Evolutionary conservation across 1,140 invertebrate species (phyloP), one percentile per base, ranked within the genome.

Genomic region (Drosophila mauritiana): DNA sequence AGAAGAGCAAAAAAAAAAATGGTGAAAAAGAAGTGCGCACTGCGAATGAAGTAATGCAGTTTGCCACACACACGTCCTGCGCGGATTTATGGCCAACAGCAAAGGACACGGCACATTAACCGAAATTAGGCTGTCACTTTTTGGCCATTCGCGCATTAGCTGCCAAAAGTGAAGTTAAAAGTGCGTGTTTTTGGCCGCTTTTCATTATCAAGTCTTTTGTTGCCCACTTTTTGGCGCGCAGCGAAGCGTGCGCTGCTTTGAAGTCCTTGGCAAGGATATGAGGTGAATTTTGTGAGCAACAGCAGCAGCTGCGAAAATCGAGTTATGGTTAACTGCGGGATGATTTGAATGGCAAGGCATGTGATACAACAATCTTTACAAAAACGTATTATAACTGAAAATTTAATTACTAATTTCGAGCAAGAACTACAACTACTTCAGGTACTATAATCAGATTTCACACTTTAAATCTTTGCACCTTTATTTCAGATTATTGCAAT

Each of bases 81-180:
- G 27, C 49, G 43, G 58, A 43, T 63, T 61, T 55, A 61, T 75
- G 45, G 34, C 62, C 74, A 61, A 52, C 70, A 75, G 45, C 59
- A 67, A 45, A 61, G 57, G 73, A 72, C 58, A 79, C 63, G 76
- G 57, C 77, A 78, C 84, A 89, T 89, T 89, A 84, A 89, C 84
- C 69, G 62, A 89, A 89, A 89, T 89, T 89, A 80, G 77, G 77
- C 84, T 80, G 74, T 80, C 85, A 89, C 62, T 89, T 84, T 79
- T 62, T 74, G 55, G 48, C 61, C 69, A 63, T 63, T 59, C 64
- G 40, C 49, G 62, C 62, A 76, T 76, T 68, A 77, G 62, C 74
- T 49, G 31, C 52, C 46, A 36, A 73, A 61, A 70, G 49, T 59
- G 51, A 49, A 45, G 37, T 57, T 48, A 69, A 80, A 85, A 85